phyloP scores from a whole-genome alignment of 1,140 invertebrate genomes.

The Magallana angulata region DNA sequence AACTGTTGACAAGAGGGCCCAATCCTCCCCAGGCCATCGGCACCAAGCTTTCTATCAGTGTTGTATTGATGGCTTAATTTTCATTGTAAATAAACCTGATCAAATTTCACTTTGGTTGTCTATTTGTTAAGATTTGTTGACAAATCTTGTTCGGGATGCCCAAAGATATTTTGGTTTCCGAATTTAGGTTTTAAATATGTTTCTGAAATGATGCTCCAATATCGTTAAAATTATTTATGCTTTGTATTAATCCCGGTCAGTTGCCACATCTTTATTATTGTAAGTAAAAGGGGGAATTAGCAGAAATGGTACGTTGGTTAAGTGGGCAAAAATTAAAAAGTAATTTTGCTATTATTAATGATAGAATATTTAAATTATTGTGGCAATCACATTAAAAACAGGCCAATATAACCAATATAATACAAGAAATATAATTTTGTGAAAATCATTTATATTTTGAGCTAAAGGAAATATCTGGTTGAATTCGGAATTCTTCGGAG shows the following conservation, averaged over 20 bases:
- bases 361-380: too few relatives aligned
- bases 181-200: constrained; percentile 32
- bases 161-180: constrained; percentile 20
- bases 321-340: too few relatives aligned
- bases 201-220: constrained; percentile 9
- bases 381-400: too few relatives aligned
- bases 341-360: too few relatives aligned
- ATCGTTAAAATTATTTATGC: not conserved
- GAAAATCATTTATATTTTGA: too few relatives aligned
- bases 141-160: constrained; percentile 11
- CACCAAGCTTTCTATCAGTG: not conserved
- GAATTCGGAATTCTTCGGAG: not conserved
- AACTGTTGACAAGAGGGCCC: constrained; percentile 28
- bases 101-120: constrained; percentile 30
- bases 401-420: too few relatives aligned
- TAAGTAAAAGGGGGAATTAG: too few relatives aligned
- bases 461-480: too few relatives aligned
- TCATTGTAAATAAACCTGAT: constrained; percentile 33
- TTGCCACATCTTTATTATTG: not conserved
- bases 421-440: too few relatives aligned
- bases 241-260: not conserved
- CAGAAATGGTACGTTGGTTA: too few relatives aligned
- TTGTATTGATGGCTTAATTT: constrained; percentile 31
- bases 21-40: not conserved
- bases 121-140: constrained; percentile 34